These are phyloP conservation scores for Zalophus californianus DNA, from an alignment of 2,797 vertebrate genomes.

Conservation along the genomic window DNA sequence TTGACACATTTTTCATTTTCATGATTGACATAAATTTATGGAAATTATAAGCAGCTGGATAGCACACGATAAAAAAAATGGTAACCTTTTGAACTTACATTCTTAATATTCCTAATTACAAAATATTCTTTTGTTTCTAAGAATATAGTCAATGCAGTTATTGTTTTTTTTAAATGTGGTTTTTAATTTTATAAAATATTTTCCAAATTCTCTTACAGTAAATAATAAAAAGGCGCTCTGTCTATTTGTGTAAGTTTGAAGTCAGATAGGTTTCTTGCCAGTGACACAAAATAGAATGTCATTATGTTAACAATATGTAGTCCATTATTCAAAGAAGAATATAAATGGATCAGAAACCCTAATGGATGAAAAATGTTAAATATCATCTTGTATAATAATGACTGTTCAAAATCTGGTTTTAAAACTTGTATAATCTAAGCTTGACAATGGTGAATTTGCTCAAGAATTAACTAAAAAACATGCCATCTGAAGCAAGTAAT, in stretches of 20 bases:
- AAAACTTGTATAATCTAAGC: background rate
- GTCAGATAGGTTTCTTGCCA: conserved; percentile 66
- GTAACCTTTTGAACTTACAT: conserved; percentile 77
- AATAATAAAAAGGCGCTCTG: conserved; percentile 70
- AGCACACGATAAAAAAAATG: background rate
- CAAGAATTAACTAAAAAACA: background rate
- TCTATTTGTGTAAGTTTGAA: conserved; percentile 41
- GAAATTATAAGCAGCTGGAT: background rate
- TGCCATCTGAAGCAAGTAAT: conserved; percentile 8
- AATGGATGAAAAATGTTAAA: conserved; percentile 35
- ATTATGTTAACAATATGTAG: conserved; percentile 63
- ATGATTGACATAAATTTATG: background rate
- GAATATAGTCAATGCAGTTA: conserved; percentile 59
- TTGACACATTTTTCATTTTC: conserved; percentile 1
- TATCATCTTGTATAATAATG: background rate
- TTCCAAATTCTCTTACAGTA: conserved; percentile 72
- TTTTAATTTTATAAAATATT: conserved; percentile 75
- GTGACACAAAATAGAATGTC: conserved; percentile 25
- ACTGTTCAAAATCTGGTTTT: conserved; percentile 34
- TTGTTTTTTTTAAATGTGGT: conserved; percentile 26
- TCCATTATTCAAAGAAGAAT: background rate
- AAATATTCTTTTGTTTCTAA: conserved; percentile 71
- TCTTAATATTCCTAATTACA: conserved; percentile 63
- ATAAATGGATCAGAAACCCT: background rate
- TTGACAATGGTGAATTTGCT: background rate